A percentile compares a stretch with the other conserved stretches of the same genome.
Conservation (phyloP, 2,113 vertebrate species). For the Synodontis membranacea region DNA sequence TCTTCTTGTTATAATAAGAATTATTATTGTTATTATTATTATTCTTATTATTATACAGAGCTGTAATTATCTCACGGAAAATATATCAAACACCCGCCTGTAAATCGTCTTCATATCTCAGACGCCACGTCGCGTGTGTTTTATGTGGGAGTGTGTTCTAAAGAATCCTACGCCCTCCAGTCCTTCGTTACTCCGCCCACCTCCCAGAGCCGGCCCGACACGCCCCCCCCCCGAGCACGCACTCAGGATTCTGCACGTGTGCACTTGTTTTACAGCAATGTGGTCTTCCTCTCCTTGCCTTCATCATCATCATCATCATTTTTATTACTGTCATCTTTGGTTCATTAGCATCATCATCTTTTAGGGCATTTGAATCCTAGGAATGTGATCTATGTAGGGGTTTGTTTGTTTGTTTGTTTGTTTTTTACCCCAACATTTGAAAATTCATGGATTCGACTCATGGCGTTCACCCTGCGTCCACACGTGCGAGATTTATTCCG, state of each 20-base stretch:
- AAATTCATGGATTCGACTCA: not conserved
- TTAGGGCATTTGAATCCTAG: not conserved
- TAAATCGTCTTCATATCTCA: conserved; percentile 69
- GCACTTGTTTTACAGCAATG: conserved; percentile 51
- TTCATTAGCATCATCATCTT: not conserved
- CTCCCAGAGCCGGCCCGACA: not conserved
- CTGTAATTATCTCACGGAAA: conserved; percentile 66
- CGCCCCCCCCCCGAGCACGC: conserved; percentile 22
- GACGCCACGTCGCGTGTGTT: conserved; percentile 38
- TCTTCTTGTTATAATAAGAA: conserved; percentile 61
- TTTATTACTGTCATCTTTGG: not conserved
- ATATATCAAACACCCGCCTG: conserved; percentile 66
- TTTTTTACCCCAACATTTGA: not conserved
- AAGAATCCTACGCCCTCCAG: conserved; percentile 26
- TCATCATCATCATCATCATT: conserved; percentile 12
- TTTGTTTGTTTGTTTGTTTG: not conserved
- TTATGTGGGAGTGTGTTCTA: not conserved
- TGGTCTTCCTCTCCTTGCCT: conserved; percentile 48
- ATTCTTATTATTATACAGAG: conserved; percentile 59
- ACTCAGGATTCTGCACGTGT: conserved; percentile 58
- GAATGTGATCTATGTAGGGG: not conserved
- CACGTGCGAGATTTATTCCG: too few relatives aligned
- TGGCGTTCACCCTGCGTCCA: not conserved
- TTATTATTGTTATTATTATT: conserved; percentile 70
- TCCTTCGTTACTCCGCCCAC: conserved; percentile 30